These are phyloP conservation scores for Rhopalosiphum nymphaeae DNA, from an alignment of 2,888 invertebrate genomes.

Conservation along the genomic window DNA sequence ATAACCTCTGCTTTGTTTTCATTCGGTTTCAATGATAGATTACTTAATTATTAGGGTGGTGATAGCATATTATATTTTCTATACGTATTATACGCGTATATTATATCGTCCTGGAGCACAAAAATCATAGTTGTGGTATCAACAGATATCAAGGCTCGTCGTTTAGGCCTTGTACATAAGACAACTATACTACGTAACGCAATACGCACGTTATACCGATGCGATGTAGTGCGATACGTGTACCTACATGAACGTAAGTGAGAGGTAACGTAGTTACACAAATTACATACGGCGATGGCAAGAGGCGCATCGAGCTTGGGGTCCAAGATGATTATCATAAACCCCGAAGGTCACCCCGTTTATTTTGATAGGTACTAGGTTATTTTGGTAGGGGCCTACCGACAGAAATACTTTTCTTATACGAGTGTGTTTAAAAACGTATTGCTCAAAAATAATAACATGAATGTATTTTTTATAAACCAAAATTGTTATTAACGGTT, in stretches of 20 bases:
- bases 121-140: neutral
- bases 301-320: neutral
- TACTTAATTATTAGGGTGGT: neutral
- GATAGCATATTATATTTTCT: neutral
- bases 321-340: slow-evolving; percentile 9
- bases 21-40: neutral
- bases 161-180: neutral
- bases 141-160: neutral
- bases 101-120: neutral
- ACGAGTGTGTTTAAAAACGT: neutral
- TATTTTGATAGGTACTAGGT: neutral
- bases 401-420: neutral
- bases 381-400: neutral
- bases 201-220: neutral
- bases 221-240: neutral
- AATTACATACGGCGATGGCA: neutral
- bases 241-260: neutral
- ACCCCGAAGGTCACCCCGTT: neutral
- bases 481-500: neutral
- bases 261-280: neutral
- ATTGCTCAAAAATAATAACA: neutral
- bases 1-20: neutral
- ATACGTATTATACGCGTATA: neutral
- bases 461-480: neutral
- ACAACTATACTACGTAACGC: neutral